Percentiles rank a stretch among this genome's conserved stretches.
Evolutionary conservation across 1,140 invertebrate species (phyloP).

Genomic region (Orussus abietinus): DNA sequence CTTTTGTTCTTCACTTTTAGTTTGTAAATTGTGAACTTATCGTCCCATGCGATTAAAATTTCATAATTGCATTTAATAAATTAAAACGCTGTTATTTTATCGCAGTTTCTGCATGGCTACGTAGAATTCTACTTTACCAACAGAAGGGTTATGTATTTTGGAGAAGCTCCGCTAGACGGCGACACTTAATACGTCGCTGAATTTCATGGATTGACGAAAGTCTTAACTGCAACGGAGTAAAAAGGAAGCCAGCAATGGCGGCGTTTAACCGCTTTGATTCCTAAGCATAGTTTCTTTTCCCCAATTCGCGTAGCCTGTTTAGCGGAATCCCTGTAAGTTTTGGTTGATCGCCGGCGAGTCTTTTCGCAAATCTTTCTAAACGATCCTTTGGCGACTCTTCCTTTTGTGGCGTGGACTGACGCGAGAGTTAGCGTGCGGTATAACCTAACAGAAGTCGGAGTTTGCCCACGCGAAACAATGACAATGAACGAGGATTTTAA

Average conservation of each 20-base stretch:
- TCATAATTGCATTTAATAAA: no score
- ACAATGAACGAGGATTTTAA: slow-evolving; percentile 65
- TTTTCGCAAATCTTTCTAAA: neutral
- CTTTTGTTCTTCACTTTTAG: no score
- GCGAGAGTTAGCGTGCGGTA: slow-evolving; percentile 11
- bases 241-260: slow-evolving; percentile 22
- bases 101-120: neutral
- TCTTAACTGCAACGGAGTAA: slow-evolving; percentile 1
- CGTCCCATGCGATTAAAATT: no score
- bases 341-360: neutral
- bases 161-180: neutral
- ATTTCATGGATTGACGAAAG: neutral
- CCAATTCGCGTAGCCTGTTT: slow-evolving; percentile 5
- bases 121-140: neutral
- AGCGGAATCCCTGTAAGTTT: neutral
- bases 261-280: slow-evolving; percentile 22
- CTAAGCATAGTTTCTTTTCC: slow-evolving; percentile 17
- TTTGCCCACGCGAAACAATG: slow-evolving; percentile 42
- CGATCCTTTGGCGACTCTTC: neutral
- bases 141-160: neutral
- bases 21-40: no score
- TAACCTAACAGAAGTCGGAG: slow-evolving; percentile 28
- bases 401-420: neutral
- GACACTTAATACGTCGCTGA: neutral
- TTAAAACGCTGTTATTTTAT: no score